These are phyloP conservation scores for Toxostoma redivivum DNA, from an alignment of 2,113 vertebrate species.

Conservation along the genomic window DNA sequence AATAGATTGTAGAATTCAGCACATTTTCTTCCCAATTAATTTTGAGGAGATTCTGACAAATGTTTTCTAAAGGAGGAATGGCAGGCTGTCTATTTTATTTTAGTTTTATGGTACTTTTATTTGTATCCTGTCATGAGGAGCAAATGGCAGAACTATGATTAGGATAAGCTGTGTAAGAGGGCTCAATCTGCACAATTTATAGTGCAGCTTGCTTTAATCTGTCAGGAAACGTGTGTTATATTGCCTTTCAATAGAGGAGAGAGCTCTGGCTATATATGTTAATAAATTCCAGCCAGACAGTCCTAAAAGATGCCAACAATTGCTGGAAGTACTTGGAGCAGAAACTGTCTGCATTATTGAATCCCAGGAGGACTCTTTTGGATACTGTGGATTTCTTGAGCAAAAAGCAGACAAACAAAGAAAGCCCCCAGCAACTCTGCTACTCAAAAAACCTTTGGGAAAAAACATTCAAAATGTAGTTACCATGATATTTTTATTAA, in stretches of 20 bases:
- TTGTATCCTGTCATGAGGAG: slow-evolving; percentile 68
- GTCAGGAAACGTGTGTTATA: slow-evolving; percentile 33
- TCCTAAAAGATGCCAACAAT: slow-evolving; percentile 37
- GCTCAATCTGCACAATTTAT: slow-evolving; percentile 55
- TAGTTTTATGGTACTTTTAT: slow-evolving; percentile 66
- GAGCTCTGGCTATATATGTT: slow-evolving; percentile 44
- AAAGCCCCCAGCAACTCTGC: neutral
- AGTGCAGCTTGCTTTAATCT: slow-evolving; percentile 61
- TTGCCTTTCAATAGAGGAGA: slow-evolving; percentile 34
- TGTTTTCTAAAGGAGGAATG: slow-evolving; percentile 61
- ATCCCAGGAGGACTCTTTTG: neutral
- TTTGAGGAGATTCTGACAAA: slow-evolving; percentile 71
- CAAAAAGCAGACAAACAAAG: neutral
- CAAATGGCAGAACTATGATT: slow-evolving; percentile 65
- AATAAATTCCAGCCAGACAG: slow-evolving; percentile 50
- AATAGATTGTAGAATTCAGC: slow-evolving; percentile 45
- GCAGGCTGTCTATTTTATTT: slow-evolving; percentile 66
- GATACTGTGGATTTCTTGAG: neutral
- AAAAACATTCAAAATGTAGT: neutral
- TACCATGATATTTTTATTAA: neutral
- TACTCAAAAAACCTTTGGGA: neutral
- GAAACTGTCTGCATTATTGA: neutral
- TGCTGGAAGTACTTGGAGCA: slow-evolving; percentile 29
- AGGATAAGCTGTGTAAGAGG: slow-evolving; percentile 40
- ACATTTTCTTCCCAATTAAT: slow-evolving; percentile 73